Evolutionary conservation across 2,888 invertebrate genomes (phyloP), one percentile per base, ranked within the genome.

Genomic region (Rhagonycha fulva): DNA sequence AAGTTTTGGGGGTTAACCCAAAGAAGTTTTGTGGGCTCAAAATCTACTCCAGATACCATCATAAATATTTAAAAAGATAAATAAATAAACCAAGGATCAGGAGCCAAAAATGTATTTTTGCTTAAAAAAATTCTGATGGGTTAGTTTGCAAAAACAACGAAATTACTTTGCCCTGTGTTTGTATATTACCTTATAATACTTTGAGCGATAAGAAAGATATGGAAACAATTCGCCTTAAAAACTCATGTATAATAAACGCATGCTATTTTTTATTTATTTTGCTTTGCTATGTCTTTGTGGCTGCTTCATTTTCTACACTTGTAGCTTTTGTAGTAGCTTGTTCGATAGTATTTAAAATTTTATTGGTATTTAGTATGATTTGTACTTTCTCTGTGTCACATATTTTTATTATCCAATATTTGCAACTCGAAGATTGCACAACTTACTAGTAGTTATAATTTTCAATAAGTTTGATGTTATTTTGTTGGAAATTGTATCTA

Each of bases 231-330:
- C 12, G 47, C n/a, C 26, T 26, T 26, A 26, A 47, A 19, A 47
- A n/a, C n/a, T n/a, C n/a, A 47, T 47, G 47, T 47, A 47, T 47
- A 47, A 47, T n/a, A 5, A n/a, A 47, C 7, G 47, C 47, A 47
- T n/a, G 47, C 7, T 26, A 26, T 3, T 7, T 12, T n/a, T 47
- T 19, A 19, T 47, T 47, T 47, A 47, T 47, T 47, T 75, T 80
- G 81, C 82, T 82, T 83, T 83, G 81, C 81, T 83, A 82, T 81
- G 80, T 82, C 82, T 82, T 82, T 83, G 76, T 78, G 81, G 81
- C 83, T 83, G 83, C 83, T 83, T 83, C 82, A 83, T 82, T 81
- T 81, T 82, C 69, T 79, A 72, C 77, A 77, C 74, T 70, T 60
- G 60, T 80, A 76, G 74, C 74, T 75, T 77, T 74, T n/a, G n/a